Percentiles rank a stretch among this genome's conserved stretches.
Conservation (phyloP, 2,797 vertebrate genomes). For the Octomys mimax region DNA sequence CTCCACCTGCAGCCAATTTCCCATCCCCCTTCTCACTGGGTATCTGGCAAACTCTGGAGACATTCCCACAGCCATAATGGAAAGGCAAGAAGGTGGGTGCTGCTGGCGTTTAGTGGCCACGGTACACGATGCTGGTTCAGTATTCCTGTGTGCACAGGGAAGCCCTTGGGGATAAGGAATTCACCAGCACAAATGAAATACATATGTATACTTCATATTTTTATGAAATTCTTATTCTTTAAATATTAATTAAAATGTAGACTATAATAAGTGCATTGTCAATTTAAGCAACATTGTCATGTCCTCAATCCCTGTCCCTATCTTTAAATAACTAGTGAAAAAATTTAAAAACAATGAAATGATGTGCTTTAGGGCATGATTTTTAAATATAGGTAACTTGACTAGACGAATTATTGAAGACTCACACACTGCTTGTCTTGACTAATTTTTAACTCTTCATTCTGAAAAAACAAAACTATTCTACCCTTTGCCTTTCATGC, state of each 20-base stretch:
- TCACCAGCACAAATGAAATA: neutral
- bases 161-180: neutral
- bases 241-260: neutral
- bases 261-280: neutral
- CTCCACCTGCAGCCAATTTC: neutral
- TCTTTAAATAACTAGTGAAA: neutral
- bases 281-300: neutral
- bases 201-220: neutral
- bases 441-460: conserved; percentile 29
- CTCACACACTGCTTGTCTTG: neutral
- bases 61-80: neutral
- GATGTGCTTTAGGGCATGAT: neutral
- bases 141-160: neutral
- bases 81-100: neutral
- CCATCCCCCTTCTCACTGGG: neutral
- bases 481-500: conserved; percentile 31
- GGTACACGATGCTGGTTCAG: neutral
- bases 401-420: neutral
- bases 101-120: too few species aligned
- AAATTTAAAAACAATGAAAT: neutral
- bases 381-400: neutral
- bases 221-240: neutral
- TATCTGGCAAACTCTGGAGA: neutral
- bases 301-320: too few species aligned
- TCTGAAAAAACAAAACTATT: neutral